phyloP scores from a whole-genome alignment of 2,113 vertebrate species.

The Podilymbus podiceps region DNA sequence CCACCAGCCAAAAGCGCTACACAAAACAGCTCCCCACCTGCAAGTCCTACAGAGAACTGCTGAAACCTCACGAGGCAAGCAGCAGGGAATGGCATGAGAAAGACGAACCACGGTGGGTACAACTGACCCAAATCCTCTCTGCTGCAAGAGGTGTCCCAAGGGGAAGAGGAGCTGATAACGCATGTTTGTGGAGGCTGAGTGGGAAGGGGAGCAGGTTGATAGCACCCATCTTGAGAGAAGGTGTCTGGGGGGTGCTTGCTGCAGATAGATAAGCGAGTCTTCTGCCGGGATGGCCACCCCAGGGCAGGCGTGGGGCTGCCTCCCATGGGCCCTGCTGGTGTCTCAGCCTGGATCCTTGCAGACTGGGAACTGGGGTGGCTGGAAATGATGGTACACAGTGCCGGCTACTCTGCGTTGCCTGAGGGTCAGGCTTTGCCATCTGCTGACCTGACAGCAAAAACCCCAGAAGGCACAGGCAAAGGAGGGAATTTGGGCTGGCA shows the following conservation, averaged over 20 bases:
- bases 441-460: background rate
- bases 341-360: background rate
- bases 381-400: background rate
- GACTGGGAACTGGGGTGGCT: background rate
- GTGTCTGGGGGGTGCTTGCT: background rate
- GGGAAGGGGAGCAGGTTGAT: background rate
- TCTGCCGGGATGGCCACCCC: background rate
- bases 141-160: rapidly evolving
- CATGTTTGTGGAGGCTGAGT: background rate
- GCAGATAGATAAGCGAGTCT: background rate
- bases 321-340: background rate
- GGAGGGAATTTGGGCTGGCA: background rate
- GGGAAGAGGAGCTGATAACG: background rate
- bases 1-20: background rate
- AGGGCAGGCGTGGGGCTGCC: background rate
- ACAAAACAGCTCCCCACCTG: background rate
- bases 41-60: background rate
- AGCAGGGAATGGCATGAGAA: background rate
- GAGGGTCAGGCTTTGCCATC: background rate
- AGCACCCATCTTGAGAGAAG: background rate
- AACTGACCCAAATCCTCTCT: background rate
- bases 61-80: background rate
- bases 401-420: background rate
- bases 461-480: background rate
- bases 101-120: background rate